Evolutionary conservation across 2,113 vertebrate genomes (phyloP).

Genomic region (Chloropsis cyanopogon): DNA sequence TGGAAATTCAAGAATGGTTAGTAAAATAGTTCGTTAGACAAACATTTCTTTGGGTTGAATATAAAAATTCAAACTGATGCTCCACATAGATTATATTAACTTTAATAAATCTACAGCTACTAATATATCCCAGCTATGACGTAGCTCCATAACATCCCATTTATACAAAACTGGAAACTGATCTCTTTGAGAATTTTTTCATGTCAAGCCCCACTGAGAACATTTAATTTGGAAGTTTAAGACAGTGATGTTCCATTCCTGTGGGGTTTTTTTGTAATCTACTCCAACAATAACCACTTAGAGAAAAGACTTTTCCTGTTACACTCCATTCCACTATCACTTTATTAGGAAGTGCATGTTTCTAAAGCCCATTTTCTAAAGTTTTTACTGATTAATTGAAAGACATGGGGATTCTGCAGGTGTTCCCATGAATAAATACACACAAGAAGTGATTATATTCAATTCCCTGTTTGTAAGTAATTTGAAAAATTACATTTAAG

Average conservation of each 20-base stretch:
- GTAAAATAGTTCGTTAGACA: neutral
- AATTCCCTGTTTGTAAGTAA: neutral
- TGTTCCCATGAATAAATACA: neutral
- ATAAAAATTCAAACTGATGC: neutral
- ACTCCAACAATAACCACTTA: neutral
- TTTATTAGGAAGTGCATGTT: neutral
- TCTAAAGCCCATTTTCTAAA: neutral
- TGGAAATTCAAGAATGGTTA: neutral
- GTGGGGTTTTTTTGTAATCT: neutral
- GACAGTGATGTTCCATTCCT: neutral
- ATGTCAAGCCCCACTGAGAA: neutral
- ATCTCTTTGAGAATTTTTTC: neutral
- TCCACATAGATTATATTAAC: neutral
- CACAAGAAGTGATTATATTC: neutral
- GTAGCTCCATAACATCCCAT: neutral
- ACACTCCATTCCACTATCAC: neutral
- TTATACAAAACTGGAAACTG: neutral
- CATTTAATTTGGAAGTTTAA: neutral
- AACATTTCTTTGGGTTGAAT: neutral
- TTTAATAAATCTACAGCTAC: neutral
- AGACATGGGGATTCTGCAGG: neutral
- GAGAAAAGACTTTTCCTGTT: neutral
- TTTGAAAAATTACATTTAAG: neutral
- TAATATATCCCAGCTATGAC: too few species aligned
- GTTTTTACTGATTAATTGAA: neutral